Evolutionary conservation across 2,113 vertebrate genomes (phyloP), one percentile per base, ranked within the genome.

Genomic region (Glaucomys volans): DNA sequence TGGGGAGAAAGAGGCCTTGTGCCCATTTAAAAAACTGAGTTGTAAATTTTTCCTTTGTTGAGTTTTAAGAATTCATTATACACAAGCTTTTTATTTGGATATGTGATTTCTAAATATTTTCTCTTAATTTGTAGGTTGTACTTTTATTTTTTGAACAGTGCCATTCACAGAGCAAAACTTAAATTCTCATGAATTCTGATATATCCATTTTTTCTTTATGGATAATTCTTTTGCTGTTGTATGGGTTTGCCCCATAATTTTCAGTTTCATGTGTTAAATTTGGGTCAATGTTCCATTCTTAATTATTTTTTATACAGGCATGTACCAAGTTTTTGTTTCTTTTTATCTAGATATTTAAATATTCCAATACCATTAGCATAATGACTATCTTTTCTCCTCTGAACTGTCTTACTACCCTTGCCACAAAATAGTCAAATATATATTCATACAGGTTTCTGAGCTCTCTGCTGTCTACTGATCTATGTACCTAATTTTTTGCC

Each of bases 261-360:
- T 82, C 59, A 95, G 57, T 66, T 74, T 59, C 32, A 1, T 42
- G 50, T 50, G 40, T 94, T 47, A 81, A 44, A 90, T 67, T 50
- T 94, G 59, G n/a, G 13, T 66, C 71, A 32, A 16, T 35, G 6
- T 35, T 67, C 64, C 32, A 67, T 67, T 62, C 8, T 35, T 30
- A 93, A 52, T 57, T 86, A 75, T 86, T 54, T 94, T 93, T 75
- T 69, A 2, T 54, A 54, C 28, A 90, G 85, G 24, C 40, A n/a
- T 10, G 40, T 47, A 26, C 42, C 62, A 72, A 91, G 44, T 14
- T 12, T 85, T 79, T 44, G 32, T 4, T 64, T 57, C 28, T 32
- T 86, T 90, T 40, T 67, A 81, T 8, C 74, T 35, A 17, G 20
- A 86, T 7, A 2, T 5, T 86, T 57, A 75, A 66, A 7, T 81